These are phyloP conservation scores for Panthera leo DNA, from an alignment of 2,113 vertebrate species.

Conservation along the genomic window DNA sequence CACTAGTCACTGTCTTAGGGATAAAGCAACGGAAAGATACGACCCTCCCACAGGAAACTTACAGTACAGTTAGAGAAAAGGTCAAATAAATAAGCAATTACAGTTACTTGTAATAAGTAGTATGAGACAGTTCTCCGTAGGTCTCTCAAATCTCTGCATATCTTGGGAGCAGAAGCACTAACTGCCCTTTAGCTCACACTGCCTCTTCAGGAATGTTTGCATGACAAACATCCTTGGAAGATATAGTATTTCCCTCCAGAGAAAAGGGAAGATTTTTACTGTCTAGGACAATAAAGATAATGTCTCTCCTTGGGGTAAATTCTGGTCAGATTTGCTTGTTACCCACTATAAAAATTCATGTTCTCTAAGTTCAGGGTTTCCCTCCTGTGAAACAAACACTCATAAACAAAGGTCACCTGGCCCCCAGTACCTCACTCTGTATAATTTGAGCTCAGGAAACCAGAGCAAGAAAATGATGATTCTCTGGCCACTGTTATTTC, in stretches of 20 bases:
- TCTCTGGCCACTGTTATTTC: background rate
- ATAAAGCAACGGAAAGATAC: background rate
- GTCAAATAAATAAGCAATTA: background rate
- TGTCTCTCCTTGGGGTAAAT: background rate
- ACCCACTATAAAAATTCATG: background rate
- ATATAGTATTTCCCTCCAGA: background rate
- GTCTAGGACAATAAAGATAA: background rate
- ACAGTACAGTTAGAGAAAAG: background rate
- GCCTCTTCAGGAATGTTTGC: background rate
- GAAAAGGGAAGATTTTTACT: background rate
- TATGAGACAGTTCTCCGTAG: too few species aligned
- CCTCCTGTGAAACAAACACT: background rate
- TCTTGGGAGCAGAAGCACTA: background rate
- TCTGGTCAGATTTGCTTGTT: background rate
- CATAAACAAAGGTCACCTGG: background rate
- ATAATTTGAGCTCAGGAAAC: background rate
- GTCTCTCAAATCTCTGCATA: background rate
- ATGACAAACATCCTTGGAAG: background rate
- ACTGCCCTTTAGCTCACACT: background rate
- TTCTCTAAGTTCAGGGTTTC: background rate
- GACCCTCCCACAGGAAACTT: background rate
- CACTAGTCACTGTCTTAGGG: background rate
- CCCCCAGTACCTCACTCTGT: background rate
- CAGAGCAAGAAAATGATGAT: background rate
- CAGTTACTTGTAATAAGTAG: background rate